Base-by-base conservation (phyloP, 23 tunicate genomes). In the Trididemnum nubilum region DNA sequence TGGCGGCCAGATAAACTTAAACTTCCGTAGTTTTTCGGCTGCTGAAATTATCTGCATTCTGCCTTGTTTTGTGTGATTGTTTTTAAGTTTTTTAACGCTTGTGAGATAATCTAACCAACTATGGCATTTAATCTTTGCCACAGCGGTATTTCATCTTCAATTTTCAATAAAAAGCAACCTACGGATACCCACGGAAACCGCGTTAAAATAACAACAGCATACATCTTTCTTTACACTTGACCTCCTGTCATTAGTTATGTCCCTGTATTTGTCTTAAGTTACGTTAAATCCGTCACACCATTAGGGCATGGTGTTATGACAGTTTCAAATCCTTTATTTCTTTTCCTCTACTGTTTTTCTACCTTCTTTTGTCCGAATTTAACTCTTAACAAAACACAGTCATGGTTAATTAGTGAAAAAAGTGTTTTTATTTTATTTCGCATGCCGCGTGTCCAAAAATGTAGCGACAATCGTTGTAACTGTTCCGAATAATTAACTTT, bases 201-300 rank as follows among this genome's bases (percentile, higher is more conserved):
- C 67, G 67, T 26, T 61, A n/a, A 12, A 61, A 61, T 12, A 61
- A 61, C 67, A 61, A 61, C 67, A 61, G 26, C 26, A 61, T 21
- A 12, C 28, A 12, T 26, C 26, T 61, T 12, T 61, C 26, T 12
- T 61, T 26, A 61, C n/a, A 12, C 67, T 61, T 61, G 67, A 61
- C 67, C 67, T 61, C 22, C 18, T 44, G 67, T 61, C 67, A 61
- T n/a, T 61, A 4, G 26, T 4, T 3, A 4, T 61, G 67, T n/a
- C 26, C 26, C 29, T 61, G 18, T 5, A 12, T 5, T 23, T 3
- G 67, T 61, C 18, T 61, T 61, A n/a, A n/a, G n/a, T 61, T 61
- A 21, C 67, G 4, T n/a, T 61, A 61, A 61, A 61, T 61, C 67
- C 67, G 67, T 61, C 67, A 61, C 67, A 61, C 26, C 54, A 21